Conservation (phyloP, 2,888 invertebrate species). For the Oscheius myriophilus region DNA sequence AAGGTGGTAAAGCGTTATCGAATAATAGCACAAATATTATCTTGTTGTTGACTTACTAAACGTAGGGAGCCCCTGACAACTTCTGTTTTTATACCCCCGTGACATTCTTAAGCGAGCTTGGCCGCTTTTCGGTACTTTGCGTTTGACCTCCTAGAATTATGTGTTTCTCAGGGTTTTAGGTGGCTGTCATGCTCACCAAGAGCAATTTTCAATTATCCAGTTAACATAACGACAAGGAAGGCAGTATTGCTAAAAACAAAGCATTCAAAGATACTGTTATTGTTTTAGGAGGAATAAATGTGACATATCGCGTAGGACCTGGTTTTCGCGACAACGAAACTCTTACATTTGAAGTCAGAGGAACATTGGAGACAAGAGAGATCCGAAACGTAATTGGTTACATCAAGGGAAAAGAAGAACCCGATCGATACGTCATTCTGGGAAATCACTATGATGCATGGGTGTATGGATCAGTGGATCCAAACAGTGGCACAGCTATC, state of each 20-base stretch:
- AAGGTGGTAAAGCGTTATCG: constrained; percentile 64
- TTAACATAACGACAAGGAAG: too few relatives aligned
- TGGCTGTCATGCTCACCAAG: too few relatives aligned
- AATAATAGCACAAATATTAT: not conserved
- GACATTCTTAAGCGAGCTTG: too few relatives aligned
- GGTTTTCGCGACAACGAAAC: constrained; percentile 62
- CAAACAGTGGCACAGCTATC: constrained; percentile 73
- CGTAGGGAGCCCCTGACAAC: too few relatives aligned
- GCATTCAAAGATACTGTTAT: too few relatives aligned
- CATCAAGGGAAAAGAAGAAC: constrained; percentile 70
- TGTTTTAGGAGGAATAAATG: constrained; percentile 66
- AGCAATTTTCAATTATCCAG: too few relatives aligned
- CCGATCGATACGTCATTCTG: constrained; percentile 74
- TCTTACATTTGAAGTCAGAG: constrained; percentile 57
- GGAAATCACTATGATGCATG: constrained; percentile 76
- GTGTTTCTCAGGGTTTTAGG: too few relatives aligned
- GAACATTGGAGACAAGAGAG: constrained; percentile 56
- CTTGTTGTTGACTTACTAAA: too few relatives aligned
- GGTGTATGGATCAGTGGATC: constrained; percentile 73
- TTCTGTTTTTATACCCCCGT: too few relatives aligned
- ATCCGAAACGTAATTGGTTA: constrained; percentile 72
- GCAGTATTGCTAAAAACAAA: too few relatives aligned
- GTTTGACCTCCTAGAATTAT: too few relatives aligned
- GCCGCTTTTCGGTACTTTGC: too few relatives aligned
- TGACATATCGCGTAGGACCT: constrained; percentile 73